Percentiles rank a stretch among this genome's conserved stretches.
These are phyloP conservation scores for Silurus glanis DNA, from an alignment of 2,113 vertebrate genomes.

Conservation along the genomic window DNA sequence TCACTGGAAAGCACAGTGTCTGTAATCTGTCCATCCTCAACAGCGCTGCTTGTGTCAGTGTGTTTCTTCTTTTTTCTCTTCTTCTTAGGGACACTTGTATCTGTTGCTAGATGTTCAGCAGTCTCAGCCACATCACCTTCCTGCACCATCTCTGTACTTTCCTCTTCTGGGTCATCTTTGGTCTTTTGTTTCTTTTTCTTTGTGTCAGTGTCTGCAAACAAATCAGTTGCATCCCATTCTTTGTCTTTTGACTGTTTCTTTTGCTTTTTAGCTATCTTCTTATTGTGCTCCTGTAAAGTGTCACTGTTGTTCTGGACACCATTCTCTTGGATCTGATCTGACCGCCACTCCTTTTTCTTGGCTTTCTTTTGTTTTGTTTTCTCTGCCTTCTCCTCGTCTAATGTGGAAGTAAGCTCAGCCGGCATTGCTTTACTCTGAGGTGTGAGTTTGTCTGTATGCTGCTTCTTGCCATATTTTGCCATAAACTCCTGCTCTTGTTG, in stretches of 20 bases:
- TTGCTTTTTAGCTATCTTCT: constrained; percentile 44
- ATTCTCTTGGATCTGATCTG: constrained; percentile 29
- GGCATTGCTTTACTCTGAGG: background rate
- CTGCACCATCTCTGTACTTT: constrained; percentile 21
- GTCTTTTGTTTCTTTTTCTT: constrained; percentile 30
- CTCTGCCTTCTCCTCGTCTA: background rate
- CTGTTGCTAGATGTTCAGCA: background rate
- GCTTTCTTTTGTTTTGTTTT: constrained; percentile 36
- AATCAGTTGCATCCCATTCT: accelerated
- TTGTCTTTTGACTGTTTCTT: constrained; percentile 10
- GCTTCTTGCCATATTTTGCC: constrained; percentile 70
- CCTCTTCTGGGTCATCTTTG: background rate
- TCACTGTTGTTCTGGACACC: background rate
- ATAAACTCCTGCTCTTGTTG: constrained; percentile 90
- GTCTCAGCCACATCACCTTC: background rate
- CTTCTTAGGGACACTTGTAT: background rate
- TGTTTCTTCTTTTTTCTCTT: constrained; percentile 45
- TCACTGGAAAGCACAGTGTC: background rate
- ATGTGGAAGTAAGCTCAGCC: background rate
- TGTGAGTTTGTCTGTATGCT: constrained; percentile 9
- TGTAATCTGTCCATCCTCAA: background rate
- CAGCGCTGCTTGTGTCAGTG: background rate
- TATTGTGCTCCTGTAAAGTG: background rate
- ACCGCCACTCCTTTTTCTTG: constrained; percentile 40
- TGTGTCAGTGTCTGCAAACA: background rate